Evolutionary conservation across 2,797 vertebrate genomes (phyloP).

Genomic region (Delichon dasypus): DNA sequence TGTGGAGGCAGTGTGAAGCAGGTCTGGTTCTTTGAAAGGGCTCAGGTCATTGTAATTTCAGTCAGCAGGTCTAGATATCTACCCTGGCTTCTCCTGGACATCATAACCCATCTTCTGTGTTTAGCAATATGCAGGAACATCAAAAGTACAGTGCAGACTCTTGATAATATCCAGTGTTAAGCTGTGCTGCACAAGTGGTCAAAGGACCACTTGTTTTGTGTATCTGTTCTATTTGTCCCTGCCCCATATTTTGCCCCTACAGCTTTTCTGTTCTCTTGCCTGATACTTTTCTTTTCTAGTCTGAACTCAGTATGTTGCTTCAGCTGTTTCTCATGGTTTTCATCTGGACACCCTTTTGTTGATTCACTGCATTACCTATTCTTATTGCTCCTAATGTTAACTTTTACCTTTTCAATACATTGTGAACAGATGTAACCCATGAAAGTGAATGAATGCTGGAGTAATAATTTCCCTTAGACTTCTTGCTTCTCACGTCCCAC

Average conservation of each 20-base stretch:
- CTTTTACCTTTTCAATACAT: neutral
- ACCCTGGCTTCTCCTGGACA: neutral
- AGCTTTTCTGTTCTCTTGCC: neutral
- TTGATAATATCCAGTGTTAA: neutral
- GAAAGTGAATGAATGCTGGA: neutral
- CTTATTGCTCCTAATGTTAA: neutral
- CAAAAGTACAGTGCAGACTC: neutral
- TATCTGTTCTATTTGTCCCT: neutral
- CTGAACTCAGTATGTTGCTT: neutral
- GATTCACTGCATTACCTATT: neutral
- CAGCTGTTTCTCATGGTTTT: neutral
- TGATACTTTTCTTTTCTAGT: neutral
- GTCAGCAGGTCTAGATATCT: neutral
- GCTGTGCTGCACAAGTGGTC: neutral
- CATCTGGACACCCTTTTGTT: neutral
- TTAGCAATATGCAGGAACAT: neutral
- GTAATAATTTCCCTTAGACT: neutral
- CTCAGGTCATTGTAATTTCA: neutral
- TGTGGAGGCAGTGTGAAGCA: neutral
- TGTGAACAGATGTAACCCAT: neutral
- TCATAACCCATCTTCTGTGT: neutral
- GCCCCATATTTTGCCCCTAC: neutral
- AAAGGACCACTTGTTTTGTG: neutral
- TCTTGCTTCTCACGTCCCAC: neutral
- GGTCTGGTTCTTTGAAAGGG: slow-evolving; percentile 8